Percentiles rank a stretch among this genome's conserved stretches.
Conservation (phyloP, 2,797 vertebrate genomes). For the Melanotaenia nigrans region DNA sequence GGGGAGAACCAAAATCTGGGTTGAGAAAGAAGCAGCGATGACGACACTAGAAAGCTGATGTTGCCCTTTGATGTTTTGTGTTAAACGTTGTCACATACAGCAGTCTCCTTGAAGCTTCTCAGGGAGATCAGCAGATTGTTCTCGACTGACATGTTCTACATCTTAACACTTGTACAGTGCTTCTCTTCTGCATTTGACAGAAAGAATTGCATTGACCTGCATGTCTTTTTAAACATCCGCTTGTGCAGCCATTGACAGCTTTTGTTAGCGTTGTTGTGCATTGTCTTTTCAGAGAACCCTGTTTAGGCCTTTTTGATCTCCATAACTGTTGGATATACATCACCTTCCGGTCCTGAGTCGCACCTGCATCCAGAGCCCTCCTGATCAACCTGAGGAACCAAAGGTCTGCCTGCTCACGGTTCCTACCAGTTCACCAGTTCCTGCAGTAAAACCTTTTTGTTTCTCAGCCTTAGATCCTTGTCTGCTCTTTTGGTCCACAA, state of each 20-base stretch:
- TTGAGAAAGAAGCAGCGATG: neutral
- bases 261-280: too few relatives aligned
- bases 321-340: too few relatives aligned
- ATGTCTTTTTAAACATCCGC: neutral
- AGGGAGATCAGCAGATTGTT: neutral
- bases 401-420: too few relatives aligned
- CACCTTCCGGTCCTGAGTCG: too few relatives aligned
- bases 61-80: neutral
- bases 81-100: conserved; percentile 2
- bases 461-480: too few relatives aligned
- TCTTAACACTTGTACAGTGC: neutral
- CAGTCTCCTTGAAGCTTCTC: neutral
- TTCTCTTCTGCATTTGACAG: neutral
- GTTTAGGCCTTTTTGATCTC: too few relatives aligned
- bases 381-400: too few relatives aligned
- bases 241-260: neutral
- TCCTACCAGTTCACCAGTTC: too few relatives aligned
- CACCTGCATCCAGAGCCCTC: too few relatives aligned
- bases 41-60: neutral
- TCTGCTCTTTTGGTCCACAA: too few relatives aligned
- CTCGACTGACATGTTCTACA: neutral
- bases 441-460: too few relatives aligned
- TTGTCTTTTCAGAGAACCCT: too few relatives aligned
- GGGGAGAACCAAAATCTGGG: neutral
- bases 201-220: neutral